Percentiles rank a stretch among this genome's conserved stretches.
These are phyloP conservation scores for Cynocephalus volans DNA, from an alignment of 2,113 vertebrate species.

Conservation along the genomic window DNA sequence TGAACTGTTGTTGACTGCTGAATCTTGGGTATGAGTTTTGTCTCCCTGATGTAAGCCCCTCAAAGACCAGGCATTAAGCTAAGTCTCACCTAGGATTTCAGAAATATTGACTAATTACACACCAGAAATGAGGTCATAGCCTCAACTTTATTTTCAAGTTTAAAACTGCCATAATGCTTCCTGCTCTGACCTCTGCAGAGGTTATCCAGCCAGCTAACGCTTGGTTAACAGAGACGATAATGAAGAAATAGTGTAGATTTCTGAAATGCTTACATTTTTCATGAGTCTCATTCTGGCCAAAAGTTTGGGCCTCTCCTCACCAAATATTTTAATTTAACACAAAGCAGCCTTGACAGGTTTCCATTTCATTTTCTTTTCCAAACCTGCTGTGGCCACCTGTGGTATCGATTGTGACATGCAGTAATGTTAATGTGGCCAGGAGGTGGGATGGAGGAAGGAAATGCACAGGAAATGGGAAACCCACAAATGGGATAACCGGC, in stretches of 20 bases:
- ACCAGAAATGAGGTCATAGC: background rate
- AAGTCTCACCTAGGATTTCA: background rate
- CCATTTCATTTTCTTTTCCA: constrained; percentile 64
- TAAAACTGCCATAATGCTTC: background rate
- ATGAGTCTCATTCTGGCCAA: constrained; percentile 34
- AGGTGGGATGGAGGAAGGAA: constrained; percentile 78
- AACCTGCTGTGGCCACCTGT: constrained; percentile 73
- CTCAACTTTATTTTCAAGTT: background rate
- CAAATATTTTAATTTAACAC: constrained; percentile 64
- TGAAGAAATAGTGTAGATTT: background rate
- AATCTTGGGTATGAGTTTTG: background rate
- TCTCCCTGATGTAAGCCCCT: background rate
- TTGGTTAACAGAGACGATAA: constrained; percentile 8
- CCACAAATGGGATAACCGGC: constrained; percentile 70
- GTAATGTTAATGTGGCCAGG: constrained; percentile 61
- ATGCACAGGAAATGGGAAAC: constrained; percentile 71
- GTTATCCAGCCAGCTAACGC: background rate
- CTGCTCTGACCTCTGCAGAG: background rate
- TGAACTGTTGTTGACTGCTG: background rate
- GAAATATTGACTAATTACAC: background rate
- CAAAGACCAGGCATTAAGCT: background rate
- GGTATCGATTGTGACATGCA: constrained; percentile 64
- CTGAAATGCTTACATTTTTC: background rate
- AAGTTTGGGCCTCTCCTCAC: background rate
- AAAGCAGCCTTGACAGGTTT: constrained; percentile 57